Conservation (phyloP, 2,797 vertebrate genomes). For the Vespertilio murinus region DNA sequence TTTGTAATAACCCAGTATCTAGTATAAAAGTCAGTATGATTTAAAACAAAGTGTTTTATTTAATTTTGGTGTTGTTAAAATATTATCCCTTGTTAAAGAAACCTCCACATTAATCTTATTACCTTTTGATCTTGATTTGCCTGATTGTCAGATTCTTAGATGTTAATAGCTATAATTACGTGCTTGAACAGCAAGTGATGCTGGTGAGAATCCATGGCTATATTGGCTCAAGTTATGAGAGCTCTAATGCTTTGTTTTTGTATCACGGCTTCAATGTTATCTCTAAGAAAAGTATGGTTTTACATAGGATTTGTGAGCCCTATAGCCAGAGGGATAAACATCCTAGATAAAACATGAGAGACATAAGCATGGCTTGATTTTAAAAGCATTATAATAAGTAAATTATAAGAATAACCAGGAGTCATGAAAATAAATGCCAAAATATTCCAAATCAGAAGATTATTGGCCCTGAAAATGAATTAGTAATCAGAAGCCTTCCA, state of each 20-base stretch:
- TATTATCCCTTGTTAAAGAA: background rate
- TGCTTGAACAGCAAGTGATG: background rate
- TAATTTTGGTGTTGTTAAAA: background rate
- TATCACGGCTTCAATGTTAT: constrained; percentile 56
- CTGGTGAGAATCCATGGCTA: background rate
- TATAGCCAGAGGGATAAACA: constrained; percentile 63
- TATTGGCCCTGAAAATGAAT: background rate
- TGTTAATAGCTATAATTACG: background rate
- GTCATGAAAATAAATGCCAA: constrained; percentile 33
- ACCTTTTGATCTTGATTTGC: background rate
- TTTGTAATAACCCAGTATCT: background rate
- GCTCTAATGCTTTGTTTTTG: constrained; percentile 52
- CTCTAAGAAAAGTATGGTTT: constrained; percentile 47
- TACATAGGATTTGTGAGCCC: constrained; percentile 47
- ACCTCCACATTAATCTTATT: background rate
- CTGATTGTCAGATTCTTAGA: constrained; percentile 15
- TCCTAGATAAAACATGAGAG: background rate
- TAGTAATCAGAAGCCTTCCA: background rate
- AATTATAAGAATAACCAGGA: constrained; percentile 29
- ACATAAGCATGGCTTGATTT: constrained; percentile 29
- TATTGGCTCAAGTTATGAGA: background rate
- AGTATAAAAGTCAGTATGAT: background rate
- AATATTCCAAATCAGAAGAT: constrained; percentile 6
- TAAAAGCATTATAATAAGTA: constrained; percentile 35
- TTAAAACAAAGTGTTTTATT: background rate